phyloP scores from a whole-genome alignment of 1,140 invertebrate species.

The Proctacanthus coquilletti region DNA sequence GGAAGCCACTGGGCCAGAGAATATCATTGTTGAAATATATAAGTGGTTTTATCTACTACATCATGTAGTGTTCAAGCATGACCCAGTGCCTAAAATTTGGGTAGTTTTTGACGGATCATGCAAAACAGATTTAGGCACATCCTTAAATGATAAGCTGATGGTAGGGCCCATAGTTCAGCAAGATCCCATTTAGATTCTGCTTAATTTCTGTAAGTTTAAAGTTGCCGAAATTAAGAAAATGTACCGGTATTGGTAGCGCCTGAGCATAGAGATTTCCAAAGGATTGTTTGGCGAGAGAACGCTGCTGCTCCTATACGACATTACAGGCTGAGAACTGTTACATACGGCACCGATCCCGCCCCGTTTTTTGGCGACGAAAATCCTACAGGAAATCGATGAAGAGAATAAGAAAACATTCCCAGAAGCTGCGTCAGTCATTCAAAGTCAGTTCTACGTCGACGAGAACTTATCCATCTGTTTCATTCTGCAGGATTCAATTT shows the following conservation, averaged over 20 bases:
- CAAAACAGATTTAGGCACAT: conserved; percentile 9
- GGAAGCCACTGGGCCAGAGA: too few relatives aligned
- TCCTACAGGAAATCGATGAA: conserved; percentile 15
- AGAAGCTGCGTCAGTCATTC: conserved; percentile 13
- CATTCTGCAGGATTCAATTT: too few relatives aligned
- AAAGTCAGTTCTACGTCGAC: conserved; percentile 31
- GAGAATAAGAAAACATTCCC: too few relatives aligned
- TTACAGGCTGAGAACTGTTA: conserved; percentile 22
- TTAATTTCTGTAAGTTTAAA: conserved; percentile 16
- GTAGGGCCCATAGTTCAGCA: conserved; percentile 20
- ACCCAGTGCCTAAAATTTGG: conserved; percentile 12
- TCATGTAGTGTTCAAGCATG: conserved; percentile 13
- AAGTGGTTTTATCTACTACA: conserved; percentile 19
- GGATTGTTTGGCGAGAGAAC: conserved; percentile 18
- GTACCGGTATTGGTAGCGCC: conserved; percentile 15
- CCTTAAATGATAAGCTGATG: conserved; percentile 16
- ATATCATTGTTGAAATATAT: too few relatives aligned
- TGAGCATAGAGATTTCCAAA: conserved; percentile 14
- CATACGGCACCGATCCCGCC: conserved; percentile 23
- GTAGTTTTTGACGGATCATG: conserved; percentile 16
- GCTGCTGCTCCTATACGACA: conserved; percentile 11
- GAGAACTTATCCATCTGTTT: too few relatives aligned
- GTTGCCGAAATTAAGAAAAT: conserved; percentile 22
- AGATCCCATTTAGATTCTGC: conserved; percentile 12
- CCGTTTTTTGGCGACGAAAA: conserved; percentile 18